These are phyloP conservation scores for Pipistrellus pygmaeus DNA, from an alignment of 2,797 vertebrate species.

Conservation along the genomic window DNA sequence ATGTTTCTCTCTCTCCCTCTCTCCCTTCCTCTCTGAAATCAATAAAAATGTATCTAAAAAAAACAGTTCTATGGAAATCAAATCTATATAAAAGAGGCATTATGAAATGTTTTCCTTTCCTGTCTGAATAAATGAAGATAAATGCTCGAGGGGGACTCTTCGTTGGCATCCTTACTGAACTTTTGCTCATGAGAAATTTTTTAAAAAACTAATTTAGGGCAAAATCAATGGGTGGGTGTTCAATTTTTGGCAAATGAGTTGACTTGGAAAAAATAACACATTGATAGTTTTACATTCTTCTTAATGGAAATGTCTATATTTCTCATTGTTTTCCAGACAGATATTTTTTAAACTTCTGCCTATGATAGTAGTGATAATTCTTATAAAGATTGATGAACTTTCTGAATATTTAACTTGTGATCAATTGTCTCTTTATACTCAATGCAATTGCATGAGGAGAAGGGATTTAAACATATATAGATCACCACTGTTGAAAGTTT, in stretches of 20 bases:
- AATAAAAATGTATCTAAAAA: too few relatives aligned
- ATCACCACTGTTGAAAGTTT: background rate
- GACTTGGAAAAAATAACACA: background rate
- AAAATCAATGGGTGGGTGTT: background rate
- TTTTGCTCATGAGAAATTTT: background rate
- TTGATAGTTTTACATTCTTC: background rate
- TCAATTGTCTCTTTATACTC: background rate
- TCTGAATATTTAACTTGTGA: slow-evolving; percentile 19
- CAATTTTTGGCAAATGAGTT: background rate
- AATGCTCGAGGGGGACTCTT: background rate
- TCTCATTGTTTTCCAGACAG: background rate
- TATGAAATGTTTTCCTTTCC: background rate
- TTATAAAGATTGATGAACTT: background rate
- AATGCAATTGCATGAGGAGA: background rate
- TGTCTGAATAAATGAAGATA: background rate
- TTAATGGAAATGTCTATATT: background rate
- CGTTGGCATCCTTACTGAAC: background rate
- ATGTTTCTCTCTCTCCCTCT: too few relatives aligned
- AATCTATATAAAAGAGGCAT: background rate
- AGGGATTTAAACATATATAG: background rate
- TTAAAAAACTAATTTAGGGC: background rate
- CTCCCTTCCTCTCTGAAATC: too few relatives aligned
- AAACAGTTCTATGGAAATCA: background rate
- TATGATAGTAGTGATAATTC: background rate
- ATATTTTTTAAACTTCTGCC: background rate